phyloP scores from a whole-genome alignment of 1,140 invertebrate species.

The Drosophila nannoptera region DNA sequence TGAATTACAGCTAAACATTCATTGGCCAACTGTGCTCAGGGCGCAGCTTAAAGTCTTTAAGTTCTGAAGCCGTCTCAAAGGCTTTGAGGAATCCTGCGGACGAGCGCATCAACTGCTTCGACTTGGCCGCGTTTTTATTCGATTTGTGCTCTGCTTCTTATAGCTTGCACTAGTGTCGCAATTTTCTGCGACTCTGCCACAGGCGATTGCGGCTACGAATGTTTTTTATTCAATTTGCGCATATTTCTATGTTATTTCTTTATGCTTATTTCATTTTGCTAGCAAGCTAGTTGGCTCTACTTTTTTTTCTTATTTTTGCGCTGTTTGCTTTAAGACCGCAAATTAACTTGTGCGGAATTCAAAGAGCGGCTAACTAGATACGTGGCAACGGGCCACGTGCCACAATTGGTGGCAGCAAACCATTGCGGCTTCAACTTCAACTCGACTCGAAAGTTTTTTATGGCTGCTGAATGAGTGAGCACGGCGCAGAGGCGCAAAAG shows the following conservation, averaged over 20 bases:
- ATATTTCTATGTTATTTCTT: slow-evolving; percentile 7
- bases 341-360: slow-evolving; percentile 37
- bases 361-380: slow-evolving; percentile 38
- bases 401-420: slow-evolving; percentile 14
- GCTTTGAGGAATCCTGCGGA: no score
- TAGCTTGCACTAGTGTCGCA: slow-evolving; percentile 65
- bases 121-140: slow-evolving; percentile 6
- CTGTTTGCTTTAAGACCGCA: slow-evolving; percentile 31
- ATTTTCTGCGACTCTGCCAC: slow-evolving; percentile 47
- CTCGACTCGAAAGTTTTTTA: slow-evolving; percentile 57
- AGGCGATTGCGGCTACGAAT: slow-evolving; percentile 42
- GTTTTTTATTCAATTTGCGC: slow-evolving; percentile 58
- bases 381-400: slow-evolving; percentile 21
- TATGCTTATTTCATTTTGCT: neutral
- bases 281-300: neutral
- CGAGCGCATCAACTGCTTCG: neutral
- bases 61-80: no score
- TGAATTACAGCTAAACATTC: no score
- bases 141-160: slow-evolving; percentile 26
- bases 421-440: slow-evolving; percentile 32
- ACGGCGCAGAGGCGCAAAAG: slow-evolving; percentile 15
- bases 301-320: slow-evolving; percentile 16
- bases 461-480: slow-evolving; percentile 26
- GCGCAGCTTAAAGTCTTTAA: no score
- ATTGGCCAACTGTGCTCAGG: no score